These are phyloP conservation scores for Neolamprologus ventralis DNA, from an alignment of 2,113 vertebrate species.

Conservation along the genomic window DNA sequence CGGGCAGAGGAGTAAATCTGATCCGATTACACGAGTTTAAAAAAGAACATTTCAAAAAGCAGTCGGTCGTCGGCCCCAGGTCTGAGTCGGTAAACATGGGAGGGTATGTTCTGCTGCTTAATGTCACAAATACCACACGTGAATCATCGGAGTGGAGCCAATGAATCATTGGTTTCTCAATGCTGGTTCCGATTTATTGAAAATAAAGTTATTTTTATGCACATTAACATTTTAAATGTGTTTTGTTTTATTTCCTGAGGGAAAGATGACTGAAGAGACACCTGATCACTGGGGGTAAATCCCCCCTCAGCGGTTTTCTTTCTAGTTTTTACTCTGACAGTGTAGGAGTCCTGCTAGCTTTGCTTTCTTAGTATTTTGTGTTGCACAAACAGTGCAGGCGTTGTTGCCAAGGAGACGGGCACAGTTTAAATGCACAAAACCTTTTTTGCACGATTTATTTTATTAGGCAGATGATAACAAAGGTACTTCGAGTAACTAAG, in stretches of 20 bases:
- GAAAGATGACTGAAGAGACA: background rate
- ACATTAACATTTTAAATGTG: constrained; percentile 42
- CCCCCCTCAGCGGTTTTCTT: rapidly evolving
- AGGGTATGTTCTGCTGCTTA: constrained; percentile 69
- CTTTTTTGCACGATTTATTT: background rate
- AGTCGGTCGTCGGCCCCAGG: background rate
- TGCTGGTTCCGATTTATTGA: constrained; percentile 64
- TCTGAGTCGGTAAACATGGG: constrained; percentile 26
- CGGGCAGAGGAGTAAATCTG: background rate
- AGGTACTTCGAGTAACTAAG: rapidly evolving
- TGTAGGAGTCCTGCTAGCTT: background rate
- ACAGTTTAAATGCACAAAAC: background rate
- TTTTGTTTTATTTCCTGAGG: background rate
- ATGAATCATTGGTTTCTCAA: constrained; percentile 70
- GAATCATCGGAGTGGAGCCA: constrained; percentile 59
- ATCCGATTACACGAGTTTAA: background rate
- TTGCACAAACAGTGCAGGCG: background rate
- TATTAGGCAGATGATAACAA: background rate
- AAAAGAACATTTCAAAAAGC: background rate
- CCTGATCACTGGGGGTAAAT: background rate
- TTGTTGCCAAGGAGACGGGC: background rate
- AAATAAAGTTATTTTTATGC: constrained; percentile 79
- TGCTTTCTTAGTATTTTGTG: background rate
- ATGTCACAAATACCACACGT: constrained; percentile 62
- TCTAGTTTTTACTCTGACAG: background rate